Base-by-base conservation (phyloP, 2,113 vertebrate genomes). In the Nannospalax galili region DNA sequence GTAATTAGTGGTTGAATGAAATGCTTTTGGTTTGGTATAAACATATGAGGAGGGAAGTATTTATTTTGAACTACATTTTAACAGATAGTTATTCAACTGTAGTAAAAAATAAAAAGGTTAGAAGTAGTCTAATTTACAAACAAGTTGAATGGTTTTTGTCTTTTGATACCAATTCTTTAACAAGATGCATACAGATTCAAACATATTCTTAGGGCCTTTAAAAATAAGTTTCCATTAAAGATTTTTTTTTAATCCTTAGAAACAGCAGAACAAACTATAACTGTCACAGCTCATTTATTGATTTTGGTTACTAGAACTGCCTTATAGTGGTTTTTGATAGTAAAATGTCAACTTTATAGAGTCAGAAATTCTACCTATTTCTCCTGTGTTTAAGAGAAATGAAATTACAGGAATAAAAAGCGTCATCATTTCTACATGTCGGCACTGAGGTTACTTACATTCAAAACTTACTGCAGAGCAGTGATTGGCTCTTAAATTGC, bases 271-370 rank as follows among this genome's bases (percentile, higher is more conserved):
- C 88, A 93, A 82, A 84, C 74, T 77, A 6, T 37, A 86, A 17
- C 42, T 95, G 45, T 88, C 56, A 37, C 2, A 62, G 62, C 78
- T 94, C 89, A 19, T 88, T 84, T 65, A 91, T 84, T 91, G 12
- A n/a, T 84, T 96, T 94, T 78, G n/a, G n/a, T 84, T 92, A 48
- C 92, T 90, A 91, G 81, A 96, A 80, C 96, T 97, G 11, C 48
- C n/a, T 91, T 92, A 56, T 35, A 92, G 6, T 95, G 60, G 52
- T 79, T 91, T 65, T 84, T 84, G 17, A 64, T 91, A 93, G 95
- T 91, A 72, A 92, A 94, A 79, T 84, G 15, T 81, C 70, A 91
- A 2, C 74, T 95, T 89, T 95, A 52, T 91, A 85, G 96, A 79
- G 19, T 93, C 84, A 93, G n/a, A 90, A 37, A 96, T 80, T 90